Percentiles rank a stretch among this genome's conserved stretches.
phyloP scores from a whole-genome alignment of 2,888 invertebrate genomes.

The Dicyrtomina minuta region DNA sequence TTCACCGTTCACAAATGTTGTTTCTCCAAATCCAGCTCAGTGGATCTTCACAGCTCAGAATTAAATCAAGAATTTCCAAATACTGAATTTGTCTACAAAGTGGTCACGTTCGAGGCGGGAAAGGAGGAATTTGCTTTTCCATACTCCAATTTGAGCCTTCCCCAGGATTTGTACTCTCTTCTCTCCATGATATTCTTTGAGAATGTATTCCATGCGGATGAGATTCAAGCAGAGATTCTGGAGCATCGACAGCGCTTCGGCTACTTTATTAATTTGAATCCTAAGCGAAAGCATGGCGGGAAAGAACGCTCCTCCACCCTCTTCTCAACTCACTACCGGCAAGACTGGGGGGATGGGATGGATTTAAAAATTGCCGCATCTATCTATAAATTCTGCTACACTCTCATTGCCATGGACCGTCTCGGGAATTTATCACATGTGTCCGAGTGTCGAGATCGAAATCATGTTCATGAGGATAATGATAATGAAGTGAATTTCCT shows the following conservation, averaged over 20 bases:
- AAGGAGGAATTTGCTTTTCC: conserved; percentile 16
- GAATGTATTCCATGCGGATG: conserved; percentile 16
- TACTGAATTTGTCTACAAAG: neutral
- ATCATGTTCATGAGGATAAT: neutral
- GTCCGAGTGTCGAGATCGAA: conserved; percentile 9
- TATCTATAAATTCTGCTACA: conserved; percentile 29
- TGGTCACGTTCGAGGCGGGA: conserved; percentile 22
- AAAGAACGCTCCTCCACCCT: neutral
- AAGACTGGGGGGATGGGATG: conserved; percentile 18
- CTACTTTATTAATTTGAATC: conserved; percentile 30
- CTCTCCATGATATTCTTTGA: conserved; percentile 21
- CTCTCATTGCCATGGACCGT: conserved; percentile 20
- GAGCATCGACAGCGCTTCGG: conserved; percentile 25
- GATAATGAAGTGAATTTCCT: neutral
- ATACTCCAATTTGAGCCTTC: neutral
- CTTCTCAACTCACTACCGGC: neutral
- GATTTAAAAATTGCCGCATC: conserved; percentile 31
- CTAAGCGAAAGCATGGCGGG: conserved; percentile 1
- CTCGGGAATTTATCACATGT: conserved; percentile 20
- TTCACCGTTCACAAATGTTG: conserved; percentile 12
- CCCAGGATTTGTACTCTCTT: conserved; percentile 8
- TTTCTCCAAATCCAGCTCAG: neutral
- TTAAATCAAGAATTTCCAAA: neutral
- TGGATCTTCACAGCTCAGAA: neutral
- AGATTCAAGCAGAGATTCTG: conserved; percentile 9